These are phyloP conservation scores for Coenonympha arcania DNA, from an alignment of 2,888 invertebrate species.

Conservation along the genomic window DNA sequence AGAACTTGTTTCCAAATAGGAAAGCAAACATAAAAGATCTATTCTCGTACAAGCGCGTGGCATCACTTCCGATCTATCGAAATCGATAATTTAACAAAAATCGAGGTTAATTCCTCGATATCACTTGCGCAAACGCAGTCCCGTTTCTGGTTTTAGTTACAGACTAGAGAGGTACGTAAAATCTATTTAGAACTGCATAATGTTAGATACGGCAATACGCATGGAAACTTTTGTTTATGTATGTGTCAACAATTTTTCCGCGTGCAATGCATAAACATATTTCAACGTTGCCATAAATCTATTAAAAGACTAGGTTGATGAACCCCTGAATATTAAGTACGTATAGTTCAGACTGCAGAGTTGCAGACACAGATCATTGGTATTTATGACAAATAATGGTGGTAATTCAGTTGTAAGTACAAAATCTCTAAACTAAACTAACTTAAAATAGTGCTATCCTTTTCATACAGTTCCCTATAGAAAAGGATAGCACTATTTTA, in stretches of 20 bases:
- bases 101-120: constrained; percentile 64
- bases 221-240: constrained; percentile 25
- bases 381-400: too few relatives aligned
- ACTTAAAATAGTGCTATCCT: too few relatives aligned
- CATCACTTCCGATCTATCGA: constrained; percentile 37
- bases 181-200: constrained; percentile 40
- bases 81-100: constrained; percentile 59
- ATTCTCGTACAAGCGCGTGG: constrained; percentile 20
- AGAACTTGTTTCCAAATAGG: constrained; percentile 32
- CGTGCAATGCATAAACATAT: constrained; percentile 5
- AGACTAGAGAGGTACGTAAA: too few relatives aligned
- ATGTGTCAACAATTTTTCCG: constrained; percentile 18
- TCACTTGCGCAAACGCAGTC: constrained; percentile 47
- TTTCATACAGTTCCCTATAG: too few relatives aligned
- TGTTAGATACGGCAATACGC: too few relatives aligned
- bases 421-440: too few relatives aligned
- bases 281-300: constrained; percentile 4
- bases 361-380: too few relatives aligned
- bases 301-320: constrained; percentile 2
- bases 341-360: too few relatives aligned
- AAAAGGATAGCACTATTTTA: too few relatives aligned
- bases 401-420: too few relatives aligned
- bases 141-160: constrained; percentile 33
- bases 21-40: constrained; percentile 29
- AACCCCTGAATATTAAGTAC: too few relatives aligned